Conservation (phyloP, 2,888 invertebrate genomes). For the Campaea margaritaria region DNA sequence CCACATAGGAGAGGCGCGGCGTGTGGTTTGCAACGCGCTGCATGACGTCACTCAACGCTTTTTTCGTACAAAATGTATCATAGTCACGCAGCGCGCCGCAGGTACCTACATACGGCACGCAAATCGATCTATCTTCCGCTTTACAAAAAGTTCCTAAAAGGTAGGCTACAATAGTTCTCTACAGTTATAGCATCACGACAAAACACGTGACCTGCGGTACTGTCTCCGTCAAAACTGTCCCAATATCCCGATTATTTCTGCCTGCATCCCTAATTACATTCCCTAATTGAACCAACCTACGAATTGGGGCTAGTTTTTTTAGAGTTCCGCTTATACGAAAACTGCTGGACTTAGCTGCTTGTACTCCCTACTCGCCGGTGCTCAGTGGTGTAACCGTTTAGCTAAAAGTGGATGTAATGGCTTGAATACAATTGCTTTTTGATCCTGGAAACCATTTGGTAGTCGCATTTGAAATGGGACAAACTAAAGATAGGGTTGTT, state of each 20-base stretch:
- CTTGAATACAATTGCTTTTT: constrained; percentile 40
- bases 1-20: no score
- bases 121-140: no score
- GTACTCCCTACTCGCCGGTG: not conserved
- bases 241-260: constrained; percentile 44
- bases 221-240: constrained; percentile 8
- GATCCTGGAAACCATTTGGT: constrained; percentile 37
- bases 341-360: not conserved
- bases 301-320: constrained; percentile 51
- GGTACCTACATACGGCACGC: no score
- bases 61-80: no score
- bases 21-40: no score
- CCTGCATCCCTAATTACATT: constrained; percentile 65
- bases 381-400: constrained; percentile 27
- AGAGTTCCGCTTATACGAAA: constrained; percentile 15
- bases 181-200: no score
- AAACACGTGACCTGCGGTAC: constrained; percentile 13
- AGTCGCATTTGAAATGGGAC: constrained; percentile 32
- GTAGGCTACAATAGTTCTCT: not conserved
- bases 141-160: not conserved
- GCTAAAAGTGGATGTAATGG: constrained; percentile 38
- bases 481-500: constrained; percentile 35
- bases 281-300: constrained; percentile 62
- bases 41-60: no score
- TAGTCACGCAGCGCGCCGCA: no score